Evolutionary conservation across 2,888 invertebrate genomes (phyloP), one percentile per base, ranked within the genome.

Genomic region (Drosophila infuscata): DNA sequence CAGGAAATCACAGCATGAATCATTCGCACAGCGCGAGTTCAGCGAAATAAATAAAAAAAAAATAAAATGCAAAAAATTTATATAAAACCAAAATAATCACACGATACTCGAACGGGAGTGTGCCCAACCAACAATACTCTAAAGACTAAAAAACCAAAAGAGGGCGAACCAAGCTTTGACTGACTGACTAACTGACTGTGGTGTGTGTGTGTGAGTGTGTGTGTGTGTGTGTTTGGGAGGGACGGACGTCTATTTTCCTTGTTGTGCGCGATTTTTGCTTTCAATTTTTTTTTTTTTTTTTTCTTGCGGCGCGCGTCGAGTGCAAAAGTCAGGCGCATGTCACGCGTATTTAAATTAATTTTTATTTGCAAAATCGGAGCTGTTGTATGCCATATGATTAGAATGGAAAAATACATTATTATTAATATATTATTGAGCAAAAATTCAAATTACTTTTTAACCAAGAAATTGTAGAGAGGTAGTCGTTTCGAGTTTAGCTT

Each of bases 1-100:
- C 88, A 90, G 88, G 88, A 91, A 89, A 91, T 90, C 91, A 83
- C 91, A 91, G 91, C 91, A 91, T 91, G 92, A 91, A 85, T 91
- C 91, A 91, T 80, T 79, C 69, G 76, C 71, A 71, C 75, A 71
- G 85, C 82, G 80, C 75, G 69, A 76, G 82, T 62, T 70, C 62
- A 74, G 64, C 51, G 59, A 76, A 73, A 71, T 65, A 64, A 60
- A 38, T 61, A 35, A 51, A 61, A 46, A n/a, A 61, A 46, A 46
- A 25, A 46, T 56, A 52, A 58, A 41, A 57, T 43, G 12, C 25
- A 65, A 51, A 66, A 46, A 54, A 68, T 69, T 25, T 25, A 54
- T 36, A 70, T 69, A 73, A 81, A 78, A 63, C 54, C 60, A 66
- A 82, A 89, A 84, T 88, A 85, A 89, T 89, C 89, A 83, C 85